Evolutionary conservation across 2,113 vertebrate species (phyloP).

Genomic region (Craseonycteris thonglongyai): DNA sequence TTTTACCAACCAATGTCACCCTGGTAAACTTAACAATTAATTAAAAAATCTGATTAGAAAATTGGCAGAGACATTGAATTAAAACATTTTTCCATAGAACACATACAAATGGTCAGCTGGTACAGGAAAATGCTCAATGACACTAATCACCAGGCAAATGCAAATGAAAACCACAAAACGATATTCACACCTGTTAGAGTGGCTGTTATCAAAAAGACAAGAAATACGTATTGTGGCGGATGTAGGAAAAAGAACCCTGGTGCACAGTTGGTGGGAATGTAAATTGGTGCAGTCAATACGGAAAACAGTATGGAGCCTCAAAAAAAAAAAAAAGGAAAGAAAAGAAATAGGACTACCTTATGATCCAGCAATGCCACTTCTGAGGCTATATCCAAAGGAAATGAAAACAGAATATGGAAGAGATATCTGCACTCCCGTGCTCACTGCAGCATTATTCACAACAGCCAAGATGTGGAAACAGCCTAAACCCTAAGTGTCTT

Average conservation of each 20-base stretch:
- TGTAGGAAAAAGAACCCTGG: background rate
- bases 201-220: background rate
- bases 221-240: background rate
- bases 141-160: background rate
- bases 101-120: background rate
- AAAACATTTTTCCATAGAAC: background rate
- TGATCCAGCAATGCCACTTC: background rate
- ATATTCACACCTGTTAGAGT: background rate
- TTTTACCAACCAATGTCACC: no score
- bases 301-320: background rate
- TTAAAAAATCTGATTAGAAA: background rate
- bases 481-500: background rate
- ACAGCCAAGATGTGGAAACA: background rate
- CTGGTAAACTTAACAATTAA: no score
- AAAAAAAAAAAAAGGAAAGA: background rate
- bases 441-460: background rate
- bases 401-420: background rate
- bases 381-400: background rate
- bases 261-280: background rate
- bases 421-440: background rate
- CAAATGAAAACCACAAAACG: background rate
- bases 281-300: background rate
- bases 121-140: background rate
- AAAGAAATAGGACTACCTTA: background rate
- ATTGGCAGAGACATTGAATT: background rate